Percentiles rank a stretch among this genome's conserved stretches.
These are phyloP conservation scores for Scotopteryx bipunctaria DNA, from an alignment of 2,888 invertebrate species.

Conservation along the genomic window DNA sequence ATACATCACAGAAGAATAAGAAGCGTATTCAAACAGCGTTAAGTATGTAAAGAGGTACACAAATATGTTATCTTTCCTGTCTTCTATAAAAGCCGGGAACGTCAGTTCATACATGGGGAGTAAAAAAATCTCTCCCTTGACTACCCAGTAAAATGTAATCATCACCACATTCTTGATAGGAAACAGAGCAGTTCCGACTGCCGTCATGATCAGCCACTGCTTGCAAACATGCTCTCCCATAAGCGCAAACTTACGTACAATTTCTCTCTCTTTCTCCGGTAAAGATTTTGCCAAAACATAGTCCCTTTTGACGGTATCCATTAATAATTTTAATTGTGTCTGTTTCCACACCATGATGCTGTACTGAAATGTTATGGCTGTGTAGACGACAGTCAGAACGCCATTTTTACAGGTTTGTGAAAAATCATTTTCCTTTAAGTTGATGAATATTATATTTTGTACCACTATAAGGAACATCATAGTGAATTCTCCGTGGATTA, in stretches of 20 bases:
- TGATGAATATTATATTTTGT: constrained; percentile 33
- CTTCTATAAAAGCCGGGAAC: constrained; percentile 46
- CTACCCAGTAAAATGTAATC: constrained; percentile 37
- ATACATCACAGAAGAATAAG: constrained; percentile 42
- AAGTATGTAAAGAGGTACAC: constrained; percentile 33
- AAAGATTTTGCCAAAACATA: constrained; percentile 36
- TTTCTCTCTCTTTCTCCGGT: constrained; percentile 35
- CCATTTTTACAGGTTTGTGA: constrained; percentile 38
- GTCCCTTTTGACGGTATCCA: constrained; percentile 47
- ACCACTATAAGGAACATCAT: constrained; percentile 12
- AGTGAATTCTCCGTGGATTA: constrained; percentile 21
- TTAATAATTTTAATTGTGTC: constrained; percentile 36
- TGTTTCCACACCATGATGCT: constrained; percentile 41
- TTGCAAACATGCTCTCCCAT: constrained; percentile 42
- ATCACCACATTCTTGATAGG: constrained; percentile 35
- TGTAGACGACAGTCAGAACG: constrained; percentile 22
- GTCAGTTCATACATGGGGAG: constrained; percentile 43
- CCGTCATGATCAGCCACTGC: constrained; percentile 42
- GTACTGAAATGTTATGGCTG: constrained; percentile 25
- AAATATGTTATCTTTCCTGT: constrained; percentile 37
- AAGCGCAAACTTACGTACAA: constrained; percentile 41
- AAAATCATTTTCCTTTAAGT: constrained; percentile 36
- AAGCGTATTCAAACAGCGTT: constrained; percentile 27
- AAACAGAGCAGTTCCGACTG: constrained; percentile 21
- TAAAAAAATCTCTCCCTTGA: constrained; percentile 39